Conservation (phyloP, 1,140 invertebrate genomes). For the Drosophila auraria region DNA sequence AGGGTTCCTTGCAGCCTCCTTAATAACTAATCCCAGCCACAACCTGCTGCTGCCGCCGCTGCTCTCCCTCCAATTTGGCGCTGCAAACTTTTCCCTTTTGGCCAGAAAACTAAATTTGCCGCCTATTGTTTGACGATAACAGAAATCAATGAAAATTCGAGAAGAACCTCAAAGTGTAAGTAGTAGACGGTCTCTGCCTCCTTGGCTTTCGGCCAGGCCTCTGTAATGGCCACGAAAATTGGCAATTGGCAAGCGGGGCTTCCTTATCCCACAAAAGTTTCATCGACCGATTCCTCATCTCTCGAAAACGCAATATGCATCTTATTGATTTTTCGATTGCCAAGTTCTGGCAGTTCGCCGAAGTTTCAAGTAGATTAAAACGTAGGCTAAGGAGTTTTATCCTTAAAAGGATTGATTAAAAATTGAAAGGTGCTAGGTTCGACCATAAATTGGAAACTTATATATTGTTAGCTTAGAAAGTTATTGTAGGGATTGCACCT, state of each 20-base stretch:
- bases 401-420: too few relatives aligned
- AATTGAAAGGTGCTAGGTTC: too few relatives aligned
- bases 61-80: slow-evolving; percentile 16
- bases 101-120: slow-evolving; percentile 55
- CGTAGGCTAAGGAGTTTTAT: too few relatives aligned
- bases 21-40: slow-evolving; percentile 71
- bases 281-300: neutral
- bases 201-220: slow-evolving; percentile 16
- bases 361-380: slow-evolving; percentile 4
- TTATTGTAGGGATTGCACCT: too few relatives aligned
- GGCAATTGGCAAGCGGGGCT: slow-evolving; percentile 5
- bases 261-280: neutral
- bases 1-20: slow-evolving; percentile 40
- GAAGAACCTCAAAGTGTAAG: slow-evolving; percentile 5
- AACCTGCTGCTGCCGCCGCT: slow-evolving; percentile 14
- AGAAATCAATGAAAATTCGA: slow-evolving; percentile 50
- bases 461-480: too few relatives aligned
- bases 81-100: slow-evolving; percentile 40
- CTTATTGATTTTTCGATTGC: slow-evolving; percentile 24
- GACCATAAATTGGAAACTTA: too few relatives aligned
- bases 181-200: neutral
- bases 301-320: neutral
- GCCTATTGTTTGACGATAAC: slow-evolving; percentile 66
- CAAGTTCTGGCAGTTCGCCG: neutral
- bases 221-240: slow-evolving; percentile 18